Percentiles rank a stretch among this genome's conserved stretches.
phyloP scores from a whole-genome alignment of 2,113 vertebrate genomes.

The Ploceus nigricollis region DNA sequence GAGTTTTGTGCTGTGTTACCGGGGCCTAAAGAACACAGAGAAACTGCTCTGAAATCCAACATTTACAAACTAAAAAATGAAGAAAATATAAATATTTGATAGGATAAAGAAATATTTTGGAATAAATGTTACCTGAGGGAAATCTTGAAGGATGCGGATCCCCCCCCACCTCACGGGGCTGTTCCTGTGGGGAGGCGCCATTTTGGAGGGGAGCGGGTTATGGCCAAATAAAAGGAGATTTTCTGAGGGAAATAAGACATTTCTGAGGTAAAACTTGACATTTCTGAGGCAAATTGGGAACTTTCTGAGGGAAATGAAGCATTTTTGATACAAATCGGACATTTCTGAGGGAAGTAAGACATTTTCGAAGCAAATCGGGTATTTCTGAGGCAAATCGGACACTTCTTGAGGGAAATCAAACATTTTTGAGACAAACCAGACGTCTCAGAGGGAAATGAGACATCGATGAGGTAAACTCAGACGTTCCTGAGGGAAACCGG shows the following conservation, averaged over 20 bases:
- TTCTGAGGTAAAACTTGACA: not conserved
- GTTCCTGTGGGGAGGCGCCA: not conserved
- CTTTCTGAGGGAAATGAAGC: not conserved
- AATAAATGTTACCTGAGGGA: not conserved
- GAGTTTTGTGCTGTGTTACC: not conserved
- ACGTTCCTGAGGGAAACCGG: not conserved
- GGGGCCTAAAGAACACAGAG: not conserved
- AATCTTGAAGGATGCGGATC: not conserved
- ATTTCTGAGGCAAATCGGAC: not conserved
- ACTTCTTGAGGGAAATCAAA: not conserved
- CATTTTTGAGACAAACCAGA: not conserved
- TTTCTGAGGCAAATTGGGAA: not conserved
- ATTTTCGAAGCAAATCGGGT: accelerated
- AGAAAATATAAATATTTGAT: not conserved
- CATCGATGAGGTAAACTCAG: not conserved
- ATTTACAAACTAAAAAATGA: too few species aligned
- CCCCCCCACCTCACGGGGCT: accelerated
- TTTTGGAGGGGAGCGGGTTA: not conserved
- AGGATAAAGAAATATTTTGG: not conserved
- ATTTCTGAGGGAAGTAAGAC: not conserved
- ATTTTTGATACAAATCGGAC: accelerated
- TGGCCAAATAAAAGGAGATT: not conserved
- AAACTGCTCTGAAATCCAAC: not conserved
- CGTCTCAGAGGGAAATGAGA: not conserved
- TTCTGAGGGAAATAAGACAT: not conserved